Evolutionary conservation across 1,140 invertebrate species (phyloP), one percentile per base, ranked within the genome.

Genomic region (Psilanteris sp.): DNA sequence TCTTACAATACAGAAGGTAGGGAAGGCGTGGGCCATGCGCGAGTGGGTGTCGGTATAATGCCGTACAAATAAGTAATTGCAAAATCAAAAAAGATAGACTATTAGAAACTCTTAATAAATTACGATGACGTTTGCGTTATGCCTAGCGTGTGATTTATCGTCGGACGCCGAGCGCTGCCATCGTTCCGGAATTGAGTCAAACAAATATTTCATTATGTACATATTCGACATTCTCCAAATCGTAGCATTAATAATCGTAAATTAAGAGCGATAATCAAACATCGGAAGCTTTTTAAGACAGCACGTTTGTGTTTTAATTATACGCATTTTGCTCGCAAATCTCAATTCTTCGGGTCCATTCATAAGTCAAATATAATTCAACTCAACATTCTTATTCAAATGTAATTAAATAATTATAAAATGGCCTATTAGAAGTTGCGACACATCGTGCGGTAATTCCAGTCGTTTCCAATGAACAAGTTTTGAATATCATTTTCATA

Each of bases 71-170:
- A 67, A 71, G 74, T 77, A 77, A 76, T 67, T 77, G 74, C 54
- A 67, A 55, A 71, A 66, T 70, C 55, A 52, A 61, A 71, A 66
- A 71, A 62, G 61, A 77, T 55, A 54, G 66, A 57, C 73, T 64
- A 76, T 76, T 70, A 76, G 73, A 76, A 70, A 70, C 55, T 64
- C 46, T 70, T 70, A 70, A 76, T 76, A 76, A 76, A 76, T 76
- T 70, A 76, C 36, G 64, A 34, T 70, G 62, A 68, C 64, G 57
- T 52, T 41, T 55, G 41, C 57, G 22, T 50, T 57, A 54, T 64
- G 57, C 36, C 64, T 57, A 39, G 57, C 27, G 54, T 29, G 32
- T 64, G 55, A 76, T 76, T 70, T 70, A 76, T 76, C 16, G 54
- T 29, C 5, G 22, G 34, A 31, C 15, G 14, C 26, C 37, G 4